Conservation (phyloP, 1,140 invertebrate species). For the Cyclina sinensis region DNA sequence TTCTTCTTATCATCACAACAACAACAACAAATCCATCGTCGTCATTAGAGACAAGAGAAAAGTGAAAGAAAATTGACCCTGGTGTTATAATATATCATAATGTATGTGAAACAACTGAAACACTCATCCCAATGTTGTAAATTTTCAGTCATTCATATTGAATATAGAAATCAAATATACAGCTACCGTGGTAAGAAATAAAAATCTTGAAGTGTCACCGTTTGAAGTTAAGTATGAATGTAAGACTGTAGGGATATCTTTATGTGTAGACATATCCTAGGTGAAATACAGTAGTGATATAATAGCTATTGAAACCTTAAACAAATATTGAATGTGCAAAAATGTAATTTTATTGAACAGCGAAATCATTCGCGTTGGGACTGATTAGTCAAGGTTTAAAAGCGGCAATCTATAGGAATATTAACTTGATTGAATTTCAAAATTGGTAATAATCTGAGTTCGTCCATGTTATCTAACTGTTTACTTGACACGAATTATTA, state of each 20-base stretch:
- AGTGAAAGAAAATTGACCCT: no score
- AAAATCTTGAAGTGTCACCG: neutral
- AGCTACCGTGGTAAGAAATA: no score
- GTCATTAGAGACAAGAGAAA: no score
- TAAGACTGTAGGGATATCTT: neutral
- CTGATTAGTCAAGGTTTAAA: neutral
- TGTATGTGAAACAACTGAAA: no score
- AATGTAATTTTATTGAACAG: neutral
- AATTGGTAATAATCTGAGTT: conserved; percentile 15
- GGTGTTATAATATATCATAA: no score
- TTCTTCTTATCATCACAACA: no score
- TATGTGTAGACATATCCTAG: neutral
- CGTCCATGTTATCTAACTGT: no score
- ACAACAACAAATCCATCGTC: no score
- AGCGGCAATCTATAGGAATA: neutral
- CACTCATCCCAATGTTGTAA: neutral
- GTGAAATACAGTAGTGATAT: conserved; percentile 23
- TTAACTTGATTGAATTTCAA: conserved; percentile 12
- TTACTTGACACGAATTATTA: no score
- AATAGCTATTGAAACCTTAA: conserved; percentile 12
- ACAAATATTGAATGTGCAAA: conserved; percentile 34
- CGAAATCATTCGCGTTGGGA: neutral
- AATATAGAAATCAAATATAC: neutral
- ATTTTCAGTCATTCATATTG: neutral
- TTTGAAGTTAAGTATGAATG: neutral